phyloP scores from a whole-genome alignment of 2,888 invertebrate genomes.

The Macrophya alboannulata region DNA sequence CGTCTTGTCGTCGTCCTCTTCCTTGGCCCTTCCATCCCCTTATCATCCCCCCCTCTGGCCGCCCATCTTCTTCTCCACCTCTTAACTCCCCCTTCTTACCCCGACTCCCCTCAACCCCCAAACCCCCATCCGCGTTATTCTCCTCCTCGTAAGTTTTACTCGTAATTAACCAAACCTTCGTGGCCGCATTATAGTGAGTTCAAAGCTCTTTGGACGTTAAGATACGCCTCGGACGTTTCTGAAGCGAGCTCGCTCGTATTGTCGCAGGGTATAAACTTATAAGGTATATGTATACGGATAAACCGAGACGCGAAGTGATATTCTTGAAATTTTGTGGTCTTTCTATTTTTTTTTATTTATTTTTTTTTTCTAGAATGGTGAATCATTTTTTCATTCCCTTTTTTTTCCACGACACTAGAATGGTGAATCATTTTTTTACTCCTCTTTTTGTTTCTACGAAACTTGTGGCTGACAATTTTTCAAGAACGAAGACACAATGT shows the following conservation, averaged over 20 bases:
- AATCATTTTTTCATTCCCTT: no score
- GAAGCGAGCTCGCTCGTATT: not conserved
- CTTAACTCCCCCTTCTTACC: constrained; percentile 60
- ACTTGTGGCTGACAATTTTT: not conserved
- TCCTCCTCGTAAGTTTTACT: constrained; percentile 65
- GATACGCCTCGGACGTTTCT: constrained; percentile 2
- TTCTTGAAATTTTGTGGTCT: not conserved
- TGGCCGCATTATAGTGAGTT: constrained; percentile 41
- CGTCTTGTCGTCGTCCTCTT: constrained; percentile 55
- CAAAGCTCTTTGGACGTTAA: constrained; percentile 33
- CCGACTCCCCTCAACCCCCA: constrained; percentile 61
- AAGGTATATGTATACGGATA: not conserved
- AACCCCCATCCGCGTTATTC: constrained; percentile 56
- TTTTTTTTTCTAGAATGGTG: no score
- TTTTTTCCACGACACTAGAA: no score
- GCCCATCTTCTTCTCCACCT: constrained; percentile 56
- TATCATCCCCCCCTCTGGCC: constrained; percentile 62
- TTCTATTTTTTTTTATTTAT: no score
- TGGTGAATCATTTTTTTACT: no score
- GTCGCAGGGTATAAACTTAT: not conserved
- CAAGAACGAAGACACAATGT: not conserved
- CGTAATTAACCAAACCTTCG: constrained; percentile 65
- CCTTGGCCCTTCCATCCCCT: constrained; percentile 63
- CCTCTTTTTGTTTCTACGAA: not conserved
- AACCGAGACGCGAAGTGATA: not conserved